phyloP scores from a whole-genome alignment of 1,140 invertebrate species.

The Conus betulinus region DNA sequence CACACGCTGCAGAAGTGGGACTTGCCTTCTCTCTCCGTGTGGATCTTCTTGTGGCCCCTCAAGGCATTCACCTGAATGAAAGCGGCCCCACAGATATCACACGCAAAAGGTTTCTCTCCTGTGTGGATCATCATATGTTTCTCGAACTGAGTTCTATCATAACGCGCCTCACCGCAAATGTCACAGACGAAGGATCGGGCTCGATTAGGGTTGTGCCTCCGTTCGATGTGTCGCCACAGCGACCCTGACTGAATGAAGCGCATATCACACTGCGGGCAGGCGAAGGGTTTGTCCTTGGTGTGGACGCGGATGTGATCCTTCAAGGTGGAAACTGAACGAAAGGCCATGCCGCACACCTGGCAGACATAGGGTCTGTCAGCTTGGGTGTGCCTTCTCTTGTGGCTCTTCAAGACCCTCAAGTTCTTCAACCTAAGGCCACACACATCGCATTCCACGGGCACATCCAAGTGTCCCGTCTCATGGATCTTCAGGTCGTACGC shows the following conservation, averaged over 20 bases:
- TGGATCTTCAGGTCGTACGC: conserved; percentile 19
- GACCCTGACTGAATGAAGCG: not conserved
- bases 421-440: not conserved
- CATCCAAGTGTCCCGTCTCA: not conserved
- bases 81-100: conserved; percentile 81
- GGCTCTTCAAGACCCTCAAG: not conserved
- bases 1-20: conserved; percentile 58
- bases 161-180: conserved; percentile 89
- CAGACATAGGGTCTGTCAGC: not conserved
- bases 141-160: conserved; percentile 87
- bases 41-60: conserved; percentile 87
- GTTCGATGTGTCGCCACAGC: not conserved
- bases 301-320: conserved; percentile 3
- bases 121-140: conserved; percentile 86
- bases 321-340: not conserved
- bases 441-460: not conserved
- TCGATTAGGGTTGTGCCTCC: not conserved
- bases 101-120: conserved; percentile 75
- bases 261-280: conserved; percentile 1
- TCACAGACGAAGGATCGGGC: conserved; percentile 82
- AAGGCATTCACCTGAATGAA: conserved; percentile 93
- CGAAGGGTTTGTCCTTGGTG: conserved; percentile 15
- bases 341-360: not conserved
- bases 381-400: not conserved
- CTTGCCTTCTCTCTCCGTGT: conserved; percentile 79